Conservation (phyloP, 2,888 invertebrate genomes). For the Athetis lepigone region DNA sequence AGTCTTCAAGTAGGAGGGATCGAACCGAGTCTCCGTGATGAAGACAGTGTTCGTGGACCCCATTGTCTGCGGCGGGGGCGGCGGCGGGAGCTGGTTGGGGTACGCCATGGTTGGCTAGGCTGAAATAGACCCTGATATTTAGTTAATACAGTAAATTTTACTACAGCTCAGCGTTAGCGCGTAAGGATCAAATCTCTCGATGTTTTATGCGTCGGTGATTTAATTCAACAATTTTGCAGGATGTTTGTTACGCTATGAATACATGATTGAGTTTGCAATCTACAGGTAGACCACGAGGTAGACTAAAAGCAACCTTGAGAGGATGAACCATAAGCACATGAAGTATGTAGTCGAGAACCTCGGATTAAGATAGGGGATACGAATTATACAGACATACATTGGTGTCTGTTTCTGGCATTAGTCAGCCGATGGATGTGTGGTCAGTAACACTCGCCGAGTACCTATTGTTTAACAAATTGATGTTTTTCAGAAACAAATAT, state of each 20-base stretch:
- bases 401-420: background rate
- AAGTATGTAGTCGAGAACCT: background rate
- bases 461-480: background rate
- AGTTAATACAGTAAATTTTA: background rate
- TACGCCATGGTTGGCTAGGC: slow-evolving; percentile 74
- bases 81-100: slow-evolving; percentile 71
- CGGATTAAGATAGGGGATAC: background rate
- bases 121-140: slow-evolving; percentile 24
- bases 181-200: too few relatives aligned
- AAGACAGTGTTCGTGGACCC: slow-evolving; percentile 86
- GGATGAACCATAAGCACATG: background rate
- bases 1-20: slow-evolving; percentile 80
- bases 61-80: slow-evolving; percentile 74
- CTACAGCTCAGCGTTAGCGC: background rate
- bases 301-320: background rate
- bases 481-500: background rate
- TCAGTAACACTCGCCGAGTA: background rate
- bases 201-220: too few relatives aligned
- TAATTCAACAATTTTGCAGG: too few relatives aligned
- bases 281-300: too few relatives aligned
- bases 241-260: too few relatives aligned
- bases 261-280: background rate
- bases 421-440: background rate
- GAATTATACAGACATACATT: too few relatives aligned
- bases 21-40: slow-evolving; percentile 80